phyloP scores from a whole-genome alignment of 1,140 invertebrate genomes.

The Idris sp. region DNA sequence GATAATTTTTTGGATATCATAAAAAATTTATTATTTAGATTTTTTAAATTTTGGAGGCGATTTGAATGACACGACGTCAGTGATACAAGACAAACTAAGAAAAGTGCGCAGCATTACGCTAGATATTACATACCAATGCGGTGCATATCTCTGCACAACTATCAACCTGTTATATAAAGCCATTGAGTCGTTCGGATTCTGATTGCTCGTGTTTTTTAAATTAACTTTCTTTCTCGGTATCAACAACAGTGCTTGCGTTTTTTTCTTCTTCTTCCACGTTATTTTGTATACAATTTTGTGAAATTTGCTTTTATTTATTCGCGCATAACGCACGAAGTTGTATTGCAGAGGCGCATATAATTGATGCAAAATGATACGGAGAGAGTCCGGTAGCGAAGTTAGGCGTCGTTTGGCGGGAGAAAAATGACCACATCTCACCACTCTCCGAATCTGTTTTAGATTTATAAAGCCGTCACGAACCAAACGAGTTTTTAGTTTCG shows the following conservation, averaged over 20 bases:
- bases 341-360: conserved; percentile 44
- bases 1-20: too few species aligned
- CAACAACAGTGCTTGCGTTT: conserved; percentile 33
- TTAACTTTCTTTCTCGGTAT: conserved; percentile 33
- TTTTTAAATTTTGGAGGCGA: too few species aligned
- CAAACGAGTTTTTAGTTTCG: conserved; percentile 39
- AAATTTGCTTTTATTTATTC: conserved; percentile 58
- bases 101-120: conserved; percentile 6
- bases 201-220: conserved; percentile 34
- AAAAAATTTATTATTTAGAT: too few species aligned
- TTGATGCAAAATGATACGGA: conserved; percentile 56
- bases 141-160: conserved; percentile 19
- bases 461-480: conserved; percentile 45
- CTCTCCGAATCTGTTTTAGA: conserved; percentile 51
- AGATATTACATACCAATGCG: not conserved
- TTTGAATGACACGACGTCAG: too few species aligned
- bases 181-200: conserved; percentile 2
- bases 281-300: conserved; percentile 42
- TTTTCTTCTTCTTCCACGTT: conserved; percentile 39
- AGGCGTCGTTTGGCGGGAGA: conserved; percentile 40
- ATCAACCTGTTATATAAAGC: conserved; percentile 40
- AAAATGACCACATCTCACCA: conserved; percentile 46
- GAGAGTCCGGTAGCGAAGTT: conserved; percentile 52
- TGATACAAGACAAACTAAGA: too few species aligned
- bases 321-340: conserved; percentile 38